Percentiles rank a stretch among this genome's conserved stretches.
Conservation (phyloP, 2,797 vertebrate species). For the Argentina silus region DNA sequence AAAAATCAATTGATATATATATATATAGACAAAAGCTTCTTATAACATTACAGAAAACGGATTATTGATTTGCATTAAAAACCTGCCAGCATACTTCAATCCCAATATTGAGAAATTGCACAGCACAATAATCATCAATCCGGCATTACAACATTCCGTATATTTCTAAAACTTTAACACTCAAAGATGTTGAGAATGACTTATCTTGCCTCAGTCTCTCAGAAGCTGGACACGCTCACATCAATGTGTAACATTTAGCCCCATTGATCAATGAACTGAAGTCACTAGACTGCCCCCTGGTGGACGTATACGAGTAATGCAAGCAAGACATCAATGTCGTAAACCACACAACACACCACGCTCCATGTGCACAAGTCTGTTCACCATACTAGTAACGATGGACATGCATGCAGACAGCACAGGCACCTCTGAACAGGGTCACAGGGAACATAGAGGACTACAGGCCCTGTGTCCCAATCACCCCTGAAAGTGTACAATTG, state of each 20-base stretch:
- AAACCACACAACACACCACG: slow-evolving; percentile 25
- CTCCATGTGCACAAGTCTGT: slow-evolving; percentile 26
- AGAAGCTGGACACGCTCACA: not conserved
- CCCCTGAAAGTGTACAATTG: too few species aligned
- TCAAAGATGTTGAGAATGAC: not conserved
- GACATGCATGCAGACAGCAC: slow-evolving; percentile 30
- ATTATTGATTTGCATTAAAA: not conserved
- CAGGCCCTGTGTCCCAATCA: too few species aligned
- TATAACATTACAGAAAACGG: not conserved
- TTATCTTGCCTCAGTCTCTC: not conserved
- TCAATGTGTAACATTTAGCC: not conserved
- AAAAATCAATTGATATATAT: slow-evolving; percentile 11
- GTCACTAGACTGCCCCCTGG: slow-evolving; percentile 48
- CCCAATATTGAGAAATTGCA: not conserved
- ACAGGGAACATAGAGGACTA: not conserved
- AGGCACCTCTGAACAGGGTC: slow-evolving; percentile 15
- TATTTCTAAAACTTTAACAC: slow-evolving; percentile 3
- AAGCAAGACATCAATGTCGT: slow-evolving; percentile 13
- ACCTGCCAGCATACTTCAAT: slow-evolving; percentile 8
- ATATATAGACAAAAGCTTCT: slow-evolving; percentile 1
- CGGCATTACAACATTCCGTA: not conserved
- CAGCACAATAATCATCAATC: not conserved
- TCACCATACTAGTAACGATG: slow-evolving; percentile 24
- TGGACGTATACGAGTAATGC: slow-evolving; percentile 47
- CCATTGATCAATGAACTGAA: slow-evolving; percentile 10